phyloP scores from a whole-genome alignment of 2,888 invertebrate genomes.

The Mythimna albipuncta region DNA sequence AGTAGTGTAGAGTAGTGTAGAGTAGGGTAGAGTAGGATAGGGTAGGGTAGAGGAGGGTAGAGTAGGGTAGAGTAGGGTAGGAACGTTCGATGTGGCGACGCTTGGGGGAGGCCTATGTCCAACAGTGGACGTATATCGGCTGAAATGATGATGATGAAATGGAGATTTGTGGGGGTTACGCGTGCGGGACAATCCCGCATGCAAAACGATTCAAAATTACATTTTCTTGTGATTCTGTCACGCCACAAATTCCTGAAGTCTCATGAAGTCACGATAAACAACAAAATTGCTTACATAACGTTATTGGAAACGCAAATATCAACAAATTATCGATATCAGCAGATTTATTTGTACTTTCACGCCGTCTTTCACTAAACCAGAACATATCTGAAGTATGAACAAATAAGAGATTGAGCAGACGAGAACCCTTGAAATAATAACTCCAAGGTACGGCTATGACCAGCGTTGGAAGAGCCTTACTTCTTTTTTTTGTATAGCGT shows the following conservation, averaged over 20 bases:
- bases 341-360: conserved; percentile 25
- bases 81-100: too few relatives aligned
- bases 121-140: too few relatives aligned
- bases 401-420: conserved; percentile 72
- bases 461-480: conserved; percentile 33
- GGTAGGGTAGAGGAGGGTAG: too few relatives aligned
- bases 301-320: background rate
- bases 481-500: background rate
- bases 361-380: conserved; percentile 24
- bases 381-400: conserved; percentile 56
- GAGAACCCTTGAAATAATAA: conserved; percentile 76
- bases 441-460: conserved; percentile 59
- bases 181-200: too few relatives aligned
- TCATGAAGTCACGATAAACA: background rate
- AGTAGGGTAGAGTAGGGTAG: too few relatives aligned
- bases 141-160: too few relatives aligned
- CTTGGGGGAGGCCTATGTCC: too few relatives aligned
- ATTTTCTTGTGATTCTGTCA: background rate
- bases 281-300: background rate
- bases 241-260: background rate
- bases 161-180: too few relatives aligned
- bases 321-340: conserved; percentile 10
- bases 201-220: background rate
- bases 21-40: too few relatives aligned
- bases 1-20: too few relatives aligned